phyloP scores from a whole-genome alignment of 37 sponge, comb jelly and placozoan species.

The Cladorhizidae sp. region DNA sequence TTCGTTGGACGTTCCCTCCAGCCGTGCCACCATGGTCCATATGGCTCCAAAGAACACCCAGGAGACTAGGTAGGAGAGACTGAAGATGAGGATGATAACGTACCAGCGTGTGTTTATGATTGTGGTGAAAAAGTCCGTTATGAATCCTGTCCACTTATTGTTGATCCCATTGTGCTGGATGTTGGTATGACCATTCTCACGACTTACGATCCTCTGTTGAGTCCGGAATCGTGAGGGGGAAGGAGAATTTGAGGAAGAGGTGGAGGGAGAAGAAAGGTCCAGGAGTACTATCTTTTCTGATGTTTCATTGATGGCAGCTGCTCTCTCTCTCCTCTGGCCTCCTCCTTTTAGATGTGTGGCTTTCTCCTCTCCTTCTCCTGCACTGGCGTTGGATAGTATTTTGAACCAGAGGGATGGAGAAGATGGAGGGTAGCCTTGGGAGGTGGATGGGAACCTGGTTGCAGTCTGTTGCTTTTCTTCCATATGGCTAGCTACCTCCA shows the following conservation, averaged over 20 bases:
- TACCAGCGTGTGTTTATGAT: constrained; percentile 70
- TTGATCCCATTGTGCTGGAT: constrained; percentile 19
- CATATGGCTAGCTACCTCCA: too few relatives aligned
- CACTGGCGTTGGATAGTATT: background rate
- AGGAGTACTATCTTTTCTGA: background rate
- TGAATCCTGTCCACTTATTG: constrained; percentile 4
- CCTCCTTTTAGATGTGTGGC: background rate
- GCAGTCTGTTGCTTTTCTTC: too few relatives aligned
- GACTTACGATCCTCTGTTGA: constrained; percentile 23
- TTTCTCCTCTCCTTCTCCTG: background rate
- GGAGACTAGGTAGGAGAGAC: constrained; percentile 39
- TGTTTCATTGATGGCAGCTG: background rate
- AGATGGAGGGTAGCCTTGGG: too few relatives aligned
- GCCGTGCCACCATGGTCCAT: constrained; percentile 47
- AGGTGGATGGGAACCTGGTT: background rate
- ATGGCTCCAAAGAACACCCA: constrained; percentile 67
- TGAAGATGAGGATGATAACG: constrained; percentile 37
- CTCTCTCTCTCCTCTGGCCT: background rate
- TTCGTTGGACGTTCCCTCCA: constrained; percentile 10
- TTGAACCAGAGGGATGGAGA: too few relatives aligned
- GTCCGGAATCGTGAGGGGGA: background rate
- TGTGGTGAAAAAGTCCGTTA: constrained; percentile 73
- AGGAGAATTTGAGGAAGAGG: background rate
- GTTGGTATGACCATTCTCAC: constrained; percentile 42
- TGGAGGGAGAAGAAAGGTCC: background rate